These are phyloP conservation scores for Micrastur ruficollis DNA, from an alignment of 2,797 vertebrate genomes.

Conservation along the genomic window DNA sequence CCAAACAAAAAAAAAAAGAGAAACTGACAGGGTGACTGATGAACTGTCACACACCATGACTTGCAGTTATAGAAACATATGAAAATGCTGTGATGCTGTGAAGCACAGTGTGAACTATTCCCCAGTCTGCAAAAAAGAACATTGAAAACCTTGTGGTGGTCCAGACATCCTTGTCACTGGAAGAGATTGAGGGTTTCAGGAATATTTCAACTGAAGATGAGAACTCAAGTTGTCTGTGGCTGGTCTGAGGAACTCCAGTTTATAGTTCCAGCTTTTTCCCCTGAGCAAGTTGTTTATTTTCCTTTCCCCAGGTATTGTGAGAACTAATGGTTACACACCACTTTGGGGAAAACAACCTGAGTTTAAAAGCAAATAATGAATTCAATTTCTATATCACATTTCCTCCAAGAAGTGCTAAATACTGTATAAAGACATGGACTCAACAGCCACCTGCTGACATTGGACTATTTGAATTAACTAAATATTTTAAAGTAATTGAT, in stretches of 20 bases:
- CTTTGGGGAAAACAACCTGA: background rate
- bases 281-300: background rate
- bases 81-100: slow-evolving; percentile 9
- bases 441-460: background rate
- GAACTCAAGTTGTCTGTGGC: background rate
- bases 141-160: background rate
- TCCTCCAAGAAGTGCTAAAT: background rate
- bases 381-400: background rate
- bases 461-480: background rate
- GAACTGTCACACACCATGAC: background rate
- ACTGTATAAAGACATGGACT: background rate
- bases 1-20: background rate
- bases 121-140: background rate
- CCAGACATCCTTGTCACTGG: background rate
- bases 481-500: background rate
- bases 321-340: background rate
- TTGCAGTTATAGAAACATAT: background rate
- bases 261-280: background rate
- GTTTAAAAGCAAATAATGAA: background rate
- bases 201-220: background rate
- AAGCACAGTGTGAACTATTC: background rate
- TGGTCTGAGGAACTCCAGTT: background rate
- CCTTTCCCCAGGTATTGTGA: background rate
- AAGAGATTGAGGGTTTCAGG: background rate
- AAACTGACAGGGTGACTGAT: background rate